Base-by-base conservation (phyloP, 2,113 vertebrate species). In the Chauna torquata region DNA sequence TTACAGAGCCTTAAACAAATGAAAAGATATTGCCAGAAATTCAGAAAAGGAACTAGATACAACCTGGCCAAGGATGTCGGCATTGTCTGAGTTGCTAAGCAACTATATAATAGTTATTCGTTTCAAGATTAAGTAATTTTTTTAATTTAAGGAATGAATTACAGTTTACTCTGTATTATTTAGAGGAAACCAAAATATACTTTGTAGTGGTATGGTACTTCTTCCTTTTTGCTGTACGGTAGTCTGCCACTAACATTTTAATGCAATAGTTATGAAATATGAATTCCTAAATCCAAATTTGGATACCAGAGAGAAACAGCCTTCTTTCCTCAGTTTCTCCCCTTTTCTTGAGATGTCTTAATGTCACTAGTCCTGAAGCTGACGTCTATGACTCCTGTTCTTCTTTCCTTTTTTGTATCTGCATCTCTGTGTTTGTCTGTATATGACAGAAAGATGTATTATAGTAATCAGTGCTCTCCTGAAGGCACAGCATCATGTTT, bases 21-120 rank as follows among this genome's bases (percentile, higher is more conserved):
- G 40, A 64, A 86, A 88, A 96, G 54, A 65, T 82, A 49, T 18
- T 54, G 54, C 32, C 58, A 90, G 82, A 79, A 91, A 94, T 64
- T 90, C 58, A 90, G 66, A 88, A 94, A 83, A 88, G 34, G 54
- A 91, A n/a, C 15, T 91, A 1, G 0, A 4, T 69, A 66, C 40
- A 34, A 93, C 70, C 78, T 92, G 84, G 24, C 54, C 81, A 74
- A 69, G 84, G 44, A 86, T 90, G 74, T 87, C 85, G 84, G 54
- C 45, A 80, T 62, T 80, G 68, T 83, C 62, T 74, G 82, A 88
- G 92, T 95, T 97, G 92, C 95, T 94, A 96, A 94, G 94, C 90
- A 95, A 96, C 96, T 47, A 50, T 14, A 4, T 50, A 80, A 61
- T 74, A 77, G 59, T 62, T 88, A 80, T 28, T 96, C 82, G 74